phyloP scores from a whole-genome alignment of 2,113 vertebrate genomes.

The Malurus alboscapulatus region DNA sequence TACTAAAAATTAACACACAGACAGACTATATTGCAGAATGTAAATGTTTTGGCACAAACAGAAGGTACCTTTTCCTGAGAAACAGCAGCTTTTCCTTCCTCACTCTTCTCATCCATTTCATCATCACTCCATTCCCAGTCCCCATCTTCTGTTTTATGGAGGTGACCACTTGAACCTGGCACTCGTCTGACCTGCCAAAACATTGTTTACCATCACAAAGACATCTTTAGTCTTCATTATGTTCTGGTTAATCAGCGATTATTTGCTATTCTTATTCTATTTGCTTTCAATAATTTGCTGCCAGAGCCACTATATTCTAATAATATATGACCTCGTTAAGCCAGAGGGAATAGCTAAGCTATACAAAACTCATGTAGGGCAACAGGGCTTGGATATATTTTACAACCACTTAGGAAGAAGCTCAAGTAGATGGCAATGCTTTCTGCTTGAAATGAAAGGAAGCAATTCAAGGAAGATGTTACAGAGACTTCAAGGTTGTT shows the following conservation, averaged over 20 bases:
- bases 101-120: slow-evolving; percentile 92
- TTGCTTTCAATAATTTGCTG: not conserved
- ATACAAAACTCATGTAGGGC: not conserved
- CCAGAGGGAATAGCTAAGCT: not conserved
- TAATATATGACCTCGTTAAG: not conserved
- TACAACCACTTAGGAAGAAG: not conserved
- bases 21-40: not conserved
- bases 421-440: not conserved
- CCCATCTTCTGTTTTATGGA: slow-evolving; percentile 97
- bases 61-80: slow-evolving; percentile 88
- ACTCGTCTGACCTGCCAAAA: slow-evolving; percentile 88
- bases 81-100: slow-evolving; percentile 91
- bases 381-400: not conserved
- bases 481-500: not conserved
- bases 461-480: not conserved
- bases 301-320: not conserved
- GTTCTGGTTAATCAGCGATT: not conserved
- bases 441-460: not conserved
- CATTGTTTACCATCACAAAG: not conserved
- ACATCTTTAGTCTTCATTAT: not conserved
- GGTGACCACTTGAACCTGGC: slow-evolving; percentile 94
- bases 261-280: not conserved
- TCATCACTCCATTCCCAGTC: slow-evolving; percentile 99
- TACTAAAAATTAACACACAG: not conserved
- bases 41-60: not conserved